These are phyloP conservation scores for Brachyopa scutellaris DNA, from an alignment of 2,888 invertebrate species.

Conservation along the genomic window DNA sequence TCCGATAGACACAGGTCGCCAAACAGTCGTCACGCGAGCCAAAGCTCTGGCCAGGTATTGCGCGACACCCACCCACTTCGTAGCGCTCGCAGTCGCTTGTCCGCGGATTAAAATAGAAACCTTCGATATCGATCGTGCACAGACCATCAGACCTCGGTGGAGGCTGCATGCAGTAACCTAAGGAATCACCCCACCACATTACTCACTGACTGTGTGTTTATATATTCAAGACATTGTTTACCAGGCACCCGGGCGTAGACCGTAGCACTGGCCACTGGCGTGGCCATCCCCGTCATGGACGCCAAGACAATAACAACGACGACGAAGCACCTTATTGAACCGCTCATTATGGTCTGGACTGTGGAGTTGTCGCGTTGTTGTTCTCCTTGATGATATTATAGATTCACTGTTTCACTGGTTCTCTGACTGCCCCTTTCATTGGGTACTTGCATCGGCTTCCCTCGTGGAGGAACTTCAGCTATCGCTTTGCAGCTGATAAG, in stretches of 20 bases:
- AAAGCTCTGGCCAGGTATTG: conserved; percentile 79
- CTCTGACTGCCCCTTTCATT: conserved; percentile 49
- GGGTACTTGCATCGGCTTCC: conserved; percentile 45
- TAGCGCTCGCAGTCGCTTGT: conserved; percentile 77
- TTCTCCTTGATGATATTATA: conserved; percentile 44
- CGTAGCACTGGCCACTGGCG: background rate
- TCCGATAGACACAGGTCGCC: conserved; percentile 77
- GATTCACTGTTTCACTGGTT: conserved; percentile 43
- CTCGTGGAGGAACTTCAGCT: conserved; percentile 19
- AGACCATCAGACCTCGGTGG: conserved; percentile 79
- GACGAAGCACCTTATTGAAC: conserved; percentile 6
- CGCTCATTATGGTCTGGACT: conserved; percentile 13
- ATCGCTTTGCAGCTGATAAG: conserved; percentile 51
- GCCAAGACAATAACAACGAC: conserved; percentile 4
- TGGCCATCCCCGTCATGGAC: background rate
- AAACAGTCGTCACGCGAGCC: conserved; percentile 78
- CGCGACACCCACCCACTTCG: conserved; percentile 78
- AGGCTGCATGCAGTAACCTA: conserved; percentile 78
- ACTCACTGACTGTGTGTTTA: background rate
- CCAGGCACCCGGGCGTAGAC: conserved; percentile 21
- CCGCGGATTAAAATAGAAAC: conserved; percentile 78
- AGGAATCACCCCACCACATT: background rate
- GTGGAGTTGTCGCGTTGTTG: background rate
- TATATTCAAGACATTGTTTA: conserved; percentile 1
- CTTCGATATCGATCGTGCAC: conserved; percentile 80